Conservation (phyloP, 1,140 invertebrate genomes). For the Drosophila repleta region DNA sequence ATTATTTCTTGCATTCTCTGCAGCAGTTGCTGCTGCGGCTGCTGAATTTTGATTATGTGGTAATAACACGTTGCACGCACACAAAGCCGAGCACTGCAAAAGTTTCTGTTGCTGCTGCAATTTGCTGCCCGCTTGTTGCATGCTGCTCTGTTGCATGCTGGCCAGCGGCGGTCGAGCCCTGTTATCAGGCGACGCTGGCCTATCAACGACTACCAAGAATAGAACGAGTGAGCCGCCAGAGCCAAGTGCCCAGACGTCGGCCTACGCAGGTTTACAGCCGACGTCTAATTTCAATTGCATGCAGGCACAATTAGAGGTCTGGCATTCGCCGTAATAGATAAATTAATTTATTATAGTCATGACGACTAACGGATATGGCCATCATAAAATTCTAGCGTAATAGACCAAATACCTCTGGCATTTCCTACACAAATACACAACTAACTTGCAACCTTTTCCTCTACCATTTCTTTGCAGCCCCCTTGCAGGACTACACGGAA, state of each 20-base stretch:
- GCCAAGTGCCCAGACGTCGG: conserved; percentile 6
- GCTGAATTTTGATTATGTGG: conserved; percentile 79
- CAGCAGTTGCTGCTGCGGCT: conserved; percentile 33
- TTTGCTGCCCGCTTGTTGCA: conserved; percentile 36
- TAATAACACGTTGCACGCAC: conserved; percentile 78
- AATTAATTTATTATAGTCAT: conserved; percentile 80
- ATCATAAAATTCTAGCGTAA: conserved; percentile 62
- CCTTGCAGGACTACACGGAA: conserved; percentile 78
- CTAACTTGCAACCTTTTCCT: conserved; percentile 35
- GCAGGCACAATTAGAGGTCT: conserved; percentile 69
- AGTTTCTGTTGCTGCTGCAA: conserved; percentile 47
- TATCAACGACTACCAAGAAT: conserved; percentile 22
- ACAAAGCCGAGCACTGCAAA: conserved; percentile 47
- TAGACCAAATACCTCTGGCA: conserved; percentile 37
- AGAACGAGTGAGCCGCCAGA: background rate
- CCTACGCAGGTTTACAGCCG: conserved; percentile 53
- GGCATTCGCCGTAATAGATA: conserved; percentile 66
- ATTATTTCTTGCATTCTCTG: conserved; percentile 44
- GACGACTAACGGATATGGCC: conserved; percentile 73
- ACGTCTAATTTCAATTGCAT: conserved; percentile 70
- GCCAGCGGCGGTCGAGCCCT: conserved; percentile 50
- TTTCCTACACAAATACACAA: conserved; percentile 54
- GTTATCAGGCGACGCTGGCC: conserved; percentile 59
- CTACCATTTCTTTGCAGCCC: conserved; percentile 59
- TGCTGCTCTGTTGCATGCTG: conserved; percentile 42